phyloP scores from a whole-genome alignment of 2,113 vertebrate genomes.

The Phyllostomus hastatus region DNA sequence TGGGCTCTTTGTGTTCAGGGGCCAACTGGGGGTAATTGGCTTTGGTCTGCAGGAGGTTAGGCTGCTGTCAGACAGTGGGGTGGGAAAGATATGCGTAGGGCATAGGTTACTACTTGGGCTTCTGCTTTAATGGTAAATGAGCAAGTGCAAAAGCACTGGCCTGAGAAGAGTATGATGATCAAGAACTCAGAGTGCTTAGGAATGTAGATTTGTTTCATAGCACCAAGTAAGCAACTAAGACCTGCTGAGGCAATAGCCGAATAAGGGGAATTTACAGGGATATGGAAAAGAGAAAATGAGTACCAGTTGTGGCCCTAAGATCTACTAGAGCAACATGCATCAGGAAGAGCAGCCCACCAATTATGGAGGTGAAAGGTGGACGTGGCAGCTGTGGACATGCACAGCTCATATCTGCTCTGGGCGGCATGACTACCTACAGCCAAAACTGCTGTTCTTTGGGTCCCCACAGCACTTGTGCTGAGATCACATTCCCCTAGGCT shows the following conservation, averaged over 20 bases:
- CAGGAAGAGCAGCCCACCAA: neutral
- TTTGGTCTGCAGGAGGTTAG: neutral
- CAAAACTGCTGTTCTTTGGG: neutral
- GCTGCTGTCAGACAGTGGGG: rapidly evolving
- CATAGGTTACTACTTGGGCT: neutral
- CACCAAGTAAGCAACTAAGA: neutral
- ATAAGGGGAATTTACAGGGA: neutral
- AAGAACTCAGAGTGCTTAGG: neutral
- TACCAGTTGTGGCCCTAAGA: neutral
- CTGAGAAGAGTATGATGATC: neutral
- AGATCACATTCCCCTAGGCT: neutral
- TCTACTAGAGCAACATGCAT: neutral
- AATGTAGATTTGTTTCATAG: neutral
- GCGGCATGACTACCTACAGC: neutral
- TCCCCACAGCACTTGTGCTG: neutral
- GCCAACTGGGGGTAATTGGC: neutral
- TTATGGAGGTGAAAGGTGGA: neutral
- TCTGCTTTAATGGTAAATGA: neutral
- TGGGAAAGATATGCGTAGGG: neutral
- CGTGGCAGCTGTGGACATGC: rapidly evolving
- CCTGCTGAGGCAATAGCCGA: neutral
- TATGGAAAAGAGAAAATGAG: neutral
- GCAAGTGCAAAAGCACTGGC: neutral
- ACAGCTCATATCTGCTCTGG: rapidly evolving
- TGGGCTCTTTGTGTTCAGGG: neutral